Evolutionary conservation across 2,888 invertebrate genomes (phyloP).

Genomic region (Octonoba sinensis): DNA sequence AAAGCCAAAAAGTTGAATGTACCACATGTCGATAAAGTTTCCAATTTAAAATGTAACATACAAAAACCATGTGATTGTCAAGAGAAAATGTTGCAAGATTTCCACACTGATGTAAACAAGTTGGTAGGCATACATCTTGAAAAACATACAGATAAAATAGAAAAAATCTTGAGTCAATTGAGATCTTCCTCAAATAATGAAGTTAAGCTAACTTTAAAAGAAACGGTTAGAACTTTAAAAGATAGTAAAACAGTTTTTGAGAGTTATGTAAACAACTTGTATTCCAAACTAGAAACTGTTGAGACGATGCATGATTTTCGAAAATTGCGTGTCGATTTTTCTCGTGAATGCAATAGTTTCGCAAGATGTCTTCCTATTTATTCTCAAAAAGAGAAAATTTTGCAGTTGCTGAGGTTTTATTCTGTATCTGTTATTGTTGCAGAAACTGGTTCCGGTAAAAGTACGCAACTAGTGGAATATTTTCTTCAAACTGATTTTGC

Average conservation of each 20-base stretch:
- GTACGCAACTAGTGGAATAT: slow-evolving; percentile 71
- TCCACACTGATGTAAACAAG: too few relatives aligned
- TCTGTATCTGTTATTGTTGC: slow-evolving; percentile 70
- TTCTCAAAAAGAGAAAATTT: slow-evolving; percentile 46
- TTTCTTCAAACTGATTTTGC: slow-evolving; percentile 68
- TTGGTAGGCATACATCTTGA: slow-evolving; percentile 3
- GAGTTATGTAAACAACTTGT: neutral
- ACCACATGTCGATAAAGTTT: slow-evolving; percentile 28
- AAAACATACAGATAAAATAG: slow-evolving; percentile 1
- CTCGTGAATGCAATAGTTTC: slow-evolving; percentile 46
- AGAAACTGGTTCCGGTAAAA: slow-evolving; percentile 72
- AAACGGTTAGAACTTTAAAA: slow-evolving; percentile 9
- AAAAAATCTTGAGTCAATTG: slow-evolving; percentile 1
- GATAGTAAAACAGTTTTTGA: slow-evolving; percentile 28
- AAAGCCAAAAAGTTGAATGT: slow-evolving; percentile 4
- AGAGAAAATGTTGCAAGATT: slow-evolving; percentile 15
- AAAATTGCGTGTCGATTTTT: slow-evolving; percentile 34
- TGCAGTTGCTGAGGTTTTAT: slow-evolving; percentile 61
- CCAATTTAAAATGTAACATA: slow-evolving; percentile 5
- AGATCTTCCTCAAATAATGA: neutral
- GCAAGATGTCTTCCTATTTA: slow-evolving; percentile 54
- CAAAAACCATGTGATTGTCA: slow-evolving; percentile 25
- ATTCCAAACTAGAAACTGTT: neutral
- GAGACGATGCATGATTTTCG: slow-evolving; percentile 10
- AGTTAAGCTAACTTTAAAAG: slow-evolving; percentile 10